Evolutionary conservation across 2,797 vertebrate species (phyloP), one percentile per base, ranked within the genome.

Genomic region (Sebastes matsubarae): DNA sequence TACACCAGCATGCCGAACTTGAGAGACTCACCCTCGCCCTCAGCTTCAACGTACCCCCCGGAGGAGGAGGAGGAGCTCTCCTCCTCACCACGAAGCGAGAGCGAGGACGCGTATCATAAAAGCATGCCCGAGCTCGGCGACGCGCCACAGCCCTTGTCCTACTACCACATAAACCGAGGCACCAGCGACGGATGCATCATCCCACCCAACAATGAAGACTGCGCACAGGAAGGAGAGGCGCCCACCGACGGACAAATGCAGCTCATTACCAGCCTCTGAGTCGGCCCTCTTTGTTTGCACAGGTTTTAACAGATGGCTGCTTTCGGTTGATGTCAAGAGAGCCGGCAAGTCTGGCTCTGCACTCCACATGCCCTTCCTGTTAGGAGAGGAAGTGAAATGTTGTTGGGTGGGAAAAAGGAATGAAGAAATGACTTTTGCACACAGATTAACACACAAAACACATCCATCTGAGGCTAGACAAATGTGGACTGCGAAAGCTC

Each of bases 1-100:
- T 99, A 99, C 90, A 98, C 98, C 64, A 99, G 99, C 96, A 98
- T 99, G 98, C 99, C 99, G 92, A 98, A 99, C 87, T 96, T 99
- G 80, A 98, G 97, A 97, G 98, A 99, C 97, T 99, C 98, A 77
- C 92, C 93, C 70, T 93, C 91, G n/a, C 91, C 94, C 68, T 88
- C 93, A 89, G 96, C 97, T 94, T 98, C 97, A 57, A 96, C 97
- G 0, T 97, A 93, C 92, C 96, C 97, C 90, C 97, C 96, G 78
- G 97, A 98, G 59, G 91, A 98, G 59, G 90, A 92, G 61, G 93
- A 90, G 71, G 93, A 92, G 81, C 94, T 96, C 78, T 97, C 98
- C 68, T 97, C 96, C 11, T 97, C 97, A 58, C 94, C 97, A 77
- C 95, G 93, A 85, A 98, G 97, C 8, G 97, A 98, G 81, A 95